Base-by-base conservation (phyloP, 2,113 vertebrate species). In the Corythornis vintsioides region DNA sequence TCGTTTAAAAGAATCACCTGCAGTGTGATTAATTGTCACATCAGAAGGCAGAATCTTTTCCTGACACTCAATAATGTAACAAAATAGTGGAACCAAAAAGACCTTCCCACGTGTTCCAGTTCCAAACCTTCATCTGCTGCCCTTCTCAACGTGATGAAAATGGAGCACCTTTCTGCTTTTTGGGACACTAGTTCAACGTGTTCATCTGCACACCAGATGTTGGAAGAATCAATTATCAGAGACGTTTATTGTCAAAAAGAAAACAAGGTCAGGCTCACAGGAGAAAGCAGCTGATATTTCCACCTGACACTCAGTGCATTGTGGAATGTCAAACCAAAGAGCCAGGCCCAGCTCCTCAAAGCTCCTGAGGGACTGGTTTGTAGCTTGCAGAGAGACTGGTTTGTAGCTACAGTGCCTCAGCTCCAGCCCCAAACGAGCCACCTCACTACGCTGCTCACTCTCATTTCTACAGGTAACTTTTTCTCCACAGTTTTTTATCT, bases 211-310 rank as follows among this genome's bases (percentile, higher is more conserved):
- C 29, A 38, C 13, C 82, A 81, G 40, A 24, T 45, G 83, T 15
- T 78, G 61, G 40, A 33, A 45, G 25, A 57, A 90, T 82, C 86
- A 53, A 73, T 86, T n/a, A 77, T 57, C 86, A 67, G 79, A 70
- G 75, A n/a, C 19, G 13, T 40, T 70, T 9, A 21, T 38, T 38
- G 20, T 18, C 82, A 55, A 43, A 47, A 45, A 10, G 66, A 24
- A 61, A 63, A 61, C 35, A 55, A 75, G 80, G 42, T 35, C 53
- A 86, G 15, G 18, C 79, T 60, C 83, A 15, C 20, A 56, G 84
- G 53, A 78, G 67, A 57, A 40, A 65, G 67, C 53, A 71, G 64
- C 50, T 66, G 66, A 65, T n/a, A 28, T 48, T 65, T 79, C 38
- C 71, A 67, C 17, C 57, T 64, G 77, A 4, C 45, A 52, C 35